Evolutionary conservation across 1,140 invertebrate species (phyloP), one percentile per base, ranked within the genome.

Genomic region (Heliconius eleuchia): DNA sequence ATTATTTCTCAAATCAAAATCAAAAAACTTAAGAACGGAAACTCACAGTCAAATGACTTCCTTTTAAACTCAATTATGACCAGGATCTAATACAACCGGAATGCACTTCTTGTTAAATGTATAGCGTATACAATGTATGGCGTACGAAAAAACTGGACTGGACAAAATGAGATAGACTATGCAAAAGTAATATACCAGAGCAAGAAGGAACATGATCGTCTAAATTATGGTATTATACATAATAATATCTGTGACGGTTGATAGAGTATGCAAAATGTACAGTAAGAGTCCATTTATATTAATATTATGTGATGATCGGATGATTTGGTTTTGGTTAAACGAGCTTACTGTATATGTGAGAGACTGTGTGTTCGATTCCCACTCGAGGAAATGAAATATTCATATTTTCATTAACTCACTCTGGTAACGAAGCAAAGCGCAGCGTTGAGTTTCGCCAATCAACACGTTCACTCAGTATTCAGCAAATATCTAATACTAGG

Each of bases 151-250:
- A 66, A 55, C 71, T 75, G 83, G 82, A 85, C 83, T 83, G 73
- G 85, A 82, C 78, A 70, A 84, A 89, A 55, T 55, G 84, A 80
- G 85, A 91, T 19, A 71, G 39, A 84, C 88, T 76, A 88, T 84
- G 19, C 18, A 7, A 27, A 46, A 16, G 7, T 5, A 2, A 18
- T 18, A 66, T 11, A 79, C 13, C 37, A n/a, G 77, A 89, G 42
- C 71, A 78, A 76, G 87, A 86, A 4, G 76, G 50, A 74, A 72
- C 76, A 83, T 80, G 86, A 85, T 87, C 85, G 87, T 89, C 89
- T 89, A 89, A 89, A 89, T 91, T 90, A 90, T 90, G 86, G 84
- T 88, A 87, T 90, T 89, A 91, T 91, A 89, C 86, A 86, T 91
- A 87, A 90, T 89, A 90, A 87, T 88, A 89, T 90, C 89, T 85